These are phyloP conservation scores for Psilanteris sp. DNA, from an alignment of 1,140 invertebrate genomes.

Conservation along the genomic window DNA sequence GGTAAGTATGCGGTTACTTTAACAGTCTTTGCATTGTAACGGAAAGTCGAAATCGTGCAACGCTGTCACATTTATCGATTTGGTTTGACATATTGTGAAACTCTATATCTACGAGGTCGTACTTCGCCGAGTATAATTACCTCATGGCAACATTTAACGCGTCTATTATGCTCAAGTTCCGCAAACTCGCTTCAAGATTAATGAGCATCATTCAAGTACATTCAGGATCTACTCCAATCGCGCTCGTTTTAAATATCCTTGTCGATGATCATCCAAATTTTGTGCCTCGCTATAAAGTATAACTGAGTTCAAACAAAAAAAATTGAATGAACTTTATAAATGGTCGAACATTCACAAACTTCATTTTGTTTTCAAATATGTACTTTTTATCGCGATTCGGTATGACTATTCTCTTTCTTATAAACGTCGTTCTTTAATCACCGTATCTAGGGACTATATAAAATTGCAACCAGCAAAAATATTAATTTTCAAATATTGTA, in stretches of 20 bases:
- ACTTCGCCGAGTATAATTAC: constrained; percentile 54
- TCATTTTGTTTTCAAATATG: no score
- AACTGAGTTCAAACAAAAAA: no score
- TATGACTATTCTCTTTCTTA: no score
- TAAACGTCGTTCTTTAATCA: no score
- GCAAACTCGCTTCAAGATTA: constrained; percentile 59
- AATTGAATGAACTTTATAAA: no score
- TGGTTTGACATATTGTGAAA: constrained; percentile 57
- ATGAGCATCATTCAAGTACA: constrained; percentile 53
- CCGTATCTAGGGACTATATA: no score
- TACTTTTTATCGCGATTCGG: no score
- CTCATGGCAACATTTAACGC: constrained; percentile 61
- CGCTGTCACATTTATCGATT: constrained; percentile 47
- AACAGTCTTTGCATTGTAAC: constrained; percentile 56
- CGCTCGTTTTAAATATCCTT: constrained; percentile 35
- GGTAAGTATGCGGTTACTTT: constrained; percentile 54
- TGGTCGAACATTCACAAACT: no score
- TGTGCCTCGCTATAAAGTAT: constrained; percentile 24
- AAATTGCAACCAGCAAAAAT: no score
- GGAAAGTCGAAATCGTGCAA: constrained; percentile 39
- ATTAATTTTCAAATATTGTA: no score
- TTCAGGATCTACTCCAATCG: constrained; percentile 49
- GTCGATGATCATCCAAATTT: constrained; percentile 53
- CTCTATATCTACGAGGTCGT: constrained; percentile 38
- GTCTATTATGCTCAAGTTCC: constrained; percentile 61